Evolutionary conservation across 2,888 invertebrate genomes (phyloP).

Genomic region (Acleris emargana): DNA sequence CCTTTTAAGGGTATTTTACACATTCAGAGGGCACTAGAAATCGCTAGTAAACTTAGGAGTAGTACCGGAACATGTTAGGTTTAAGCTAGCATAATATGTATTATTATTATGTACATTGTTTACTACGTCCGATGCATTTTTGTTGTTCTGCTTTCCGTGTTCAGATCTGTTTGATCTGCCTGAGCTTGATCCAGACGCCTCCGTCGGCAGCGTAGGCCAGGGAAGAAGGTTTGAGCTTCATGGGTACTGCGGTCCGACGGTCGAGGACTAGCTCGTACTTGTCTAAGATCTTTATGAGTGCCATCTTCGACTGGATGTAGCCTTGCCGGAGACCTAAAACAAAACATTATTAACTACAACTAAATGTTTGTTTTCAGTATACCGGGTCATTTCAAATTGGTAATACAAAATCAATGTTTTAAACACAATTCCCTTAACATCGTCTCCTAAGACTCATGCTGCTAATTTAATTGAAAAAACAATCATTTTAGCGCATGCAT

Average conservation of each 20-base stretch:
- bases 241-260: slow-evolving; percentile 63
- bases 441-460: too few relatives aligned
- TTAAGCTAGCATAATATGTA: not conserved
- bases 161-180: slow-evolving; percentile 44
- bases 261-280: slow-evolving; percentile 66
- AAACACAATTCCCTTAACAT: too few relatives aligned
- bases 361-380: not conserved
- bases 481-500: too few relatives aligned
- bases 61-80: not conserved
- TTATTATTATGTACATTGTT: too few relatives aligned
- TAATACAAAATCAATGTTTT: too few relatives aligned
- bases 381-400: too few relatives aligned
- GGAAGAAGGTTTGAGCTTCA: slow-evolving; percentile 62
- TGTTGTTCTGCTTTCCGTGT: not conserved
- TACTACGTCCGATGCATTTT: too few relatives aligned
- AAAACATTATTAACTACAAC: slow-evolving; percentile 38
- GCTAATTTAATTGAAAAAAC: too few relatives aligned
- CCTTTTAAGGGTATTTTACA: not conserved
- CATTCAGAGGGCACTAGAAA: not conserved
- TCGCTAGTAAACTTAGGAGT: not conserved
- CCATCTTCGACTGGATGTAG: slow-evolving; percentile 75
- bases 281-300: slow-evolving; percentile 66
- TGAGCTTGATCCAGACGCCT: slow-evolving; percentile 69
- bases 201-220: slow-evolving; percentile 67
- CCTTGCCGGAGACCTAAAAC: slow-evolving; percentile 73